phyloP scores from a whole-genome alignment of 1,140 invertebrate genomes.

The Leptinotarsa defecta region DNA sequence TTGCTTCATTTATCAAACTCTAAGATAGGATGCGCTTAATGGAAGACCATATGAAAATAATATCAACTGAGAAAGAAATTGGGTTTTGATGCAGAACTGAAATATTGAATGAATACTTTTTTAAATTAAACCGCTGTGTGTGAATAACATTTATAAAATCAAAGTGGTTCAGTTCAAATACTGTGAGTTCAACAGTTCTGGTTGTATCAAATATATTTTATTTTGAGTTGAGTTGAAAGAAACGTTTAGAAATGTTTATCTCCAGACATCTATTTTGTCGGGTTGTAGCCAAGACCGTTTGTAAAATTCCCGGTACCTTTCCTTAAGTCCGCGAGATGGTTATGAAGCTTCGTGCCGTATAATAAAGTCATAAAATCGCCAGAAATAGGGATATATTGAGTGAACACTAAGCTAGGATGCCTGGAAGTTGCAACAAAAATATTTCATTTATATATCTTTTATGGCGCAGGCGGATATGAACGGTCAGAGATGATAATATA shows the following conservation, averaged over 20 bases:
- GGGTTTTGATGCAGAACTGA: no score
- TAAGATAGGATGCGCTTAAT: no score
- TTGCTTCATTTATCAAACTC: no score
- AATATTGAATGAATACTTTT: no score
- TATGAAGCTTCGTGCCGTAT: constrained; percentile 54
- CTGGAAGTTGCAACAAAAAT: constrained; percentile 51
- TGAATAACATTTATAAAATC: no score
- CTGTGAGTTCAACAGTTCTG: no score
- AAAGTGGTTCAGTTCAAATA: no score
- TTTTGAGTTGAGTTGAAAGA: constrained; percentile 2
- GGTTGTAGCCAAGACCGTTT: neutral
- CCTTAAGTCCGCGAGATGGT: constrained; percentile 24
- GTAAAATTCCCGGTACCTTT: constrained; percentile 16
- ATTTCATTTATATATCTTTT: constrained; percentile 55
- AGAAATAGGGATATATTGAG: constrained; percentile 56
- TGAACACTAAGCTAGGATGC: constrained; percentile 47
- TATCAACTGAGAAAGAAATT: no score
- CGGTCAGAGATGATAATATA: constrained; percentile 53
- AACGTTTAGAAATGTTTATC: constrained; percentile 11
- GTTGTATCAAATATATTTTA: no score
- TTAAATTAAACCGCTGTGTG: no score
- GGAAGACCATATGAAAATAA: no score
- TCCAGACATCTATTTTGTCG: neutral
- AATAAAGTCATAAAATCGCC: constrained; percentile 56
- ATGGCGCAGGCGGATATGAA: constrained; percentile 45